Conservation (phyloP, 2,113 vertebrate genomes). For the Saguinus midas region DNA sequence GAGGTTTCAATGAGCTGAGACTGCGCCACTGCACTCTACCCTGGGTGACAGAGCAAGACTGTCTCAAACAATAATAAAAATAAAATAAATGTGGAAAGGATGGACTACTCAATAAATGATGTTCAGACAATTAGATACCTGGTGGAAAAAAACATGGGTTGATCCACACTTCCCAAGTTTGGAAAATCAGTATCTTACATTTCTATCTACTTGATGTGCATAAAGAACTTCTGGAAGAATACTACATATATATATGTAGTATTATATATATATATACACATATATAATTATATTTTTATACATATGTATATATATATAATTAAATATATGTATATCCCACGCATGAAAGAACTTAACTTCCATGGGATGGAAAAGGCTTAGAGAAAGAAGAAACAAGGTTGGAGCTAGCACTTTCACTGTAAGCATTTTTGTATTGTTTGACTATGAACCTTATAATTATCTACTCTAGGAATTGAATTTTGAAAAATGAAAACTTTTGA, state of each 20-base stretch:
- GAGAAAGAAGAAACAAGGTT: not conserved
- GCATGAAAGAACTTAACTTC: not conserved
- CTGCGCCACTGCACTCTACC: too few species aligned
- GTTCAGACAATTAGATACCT: not conserved
- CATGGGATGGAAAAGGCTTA: not conserved
- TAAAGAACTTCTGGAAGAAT: not conserved
- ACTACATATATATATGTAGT: too few species aligned
- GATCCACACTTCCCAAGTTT: not conserved
- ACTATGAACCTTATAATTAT: not conserved
- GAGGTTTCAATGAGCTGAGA: too few species aligned
- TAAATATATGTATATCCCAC: too few species aligned
- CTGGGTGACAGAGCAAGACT: too few species aligned
- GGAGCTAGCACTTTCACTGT: not conserved
- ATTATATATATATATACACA: too few species aligned
- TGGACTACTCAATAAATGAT: not conserved
- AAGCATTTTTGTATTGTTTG: not conserved
- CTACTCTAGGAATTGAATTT: not conserved
- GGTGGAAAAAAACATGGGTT: not conserved
- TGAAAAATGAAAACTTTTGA: not conserved
- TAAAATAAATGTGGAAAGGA: not conserved
- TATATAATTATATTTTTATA: too few species aligned
- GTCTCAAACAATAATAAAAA: not conserved
- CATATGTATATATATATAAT: too few species aligned
- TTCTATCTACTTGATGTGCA: not conserved
- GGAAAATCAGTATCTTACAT: not conserved